phyloP scores from a whole-genome alignment of 2,888 invertebrate genomes.

The Morinoia aosen region DNA sequence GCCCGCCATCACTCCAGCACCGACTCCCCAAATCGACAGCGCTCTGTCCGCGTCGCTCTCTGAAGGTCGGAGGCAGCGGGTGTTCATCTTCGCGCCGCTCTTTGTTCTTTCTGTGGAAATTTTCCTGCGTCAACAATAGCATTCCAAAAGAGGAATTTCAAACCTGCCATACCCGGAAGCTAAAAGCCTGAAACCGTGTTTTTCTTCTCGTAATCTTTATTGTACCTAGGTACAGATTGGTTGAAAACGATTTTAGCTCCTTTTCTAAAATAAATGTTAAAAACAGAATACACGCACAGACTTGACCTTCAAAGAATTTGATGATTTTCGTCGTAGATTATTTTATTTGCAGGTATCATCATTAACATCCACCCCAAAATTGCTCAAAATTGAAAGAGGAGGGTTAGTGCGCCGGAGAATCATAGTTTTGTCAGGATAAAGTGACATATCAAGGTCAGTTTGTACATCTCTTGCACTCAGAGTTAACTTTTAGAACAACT shows the following conservation, averaged over 20 bases:
- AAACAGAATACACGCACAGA: neutral
- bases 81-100: neutral
- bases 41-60: neutral
- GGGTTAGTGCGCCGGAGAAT: neutral
- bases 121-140: neutral
- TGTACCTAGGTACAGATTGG: neutral
- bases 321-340: neutral
- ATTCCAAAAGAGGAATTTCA: slow-evolving; percentile 4
- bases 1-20: neutral
- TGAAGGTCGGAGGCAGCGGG: slow-evolving; percentile 14
- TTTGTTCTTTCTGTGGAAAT: neutral
- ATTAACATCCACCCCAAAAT: neutral
- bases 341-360: neutral
- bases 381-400: neutral
- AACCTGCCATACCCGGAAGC: slow-evolving; percentile 12
- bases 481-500: neutral
- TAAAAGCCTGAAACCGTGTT: neutral
- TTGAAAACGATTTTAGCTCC: neutral
- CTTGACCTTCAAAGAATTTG: neutral
- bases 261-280: neutral
- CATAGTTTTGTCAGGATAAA: neutral
- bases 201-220: neutral
- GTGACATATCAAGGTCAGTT: neutral
- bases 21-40: neutral
- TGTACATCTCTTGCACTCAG: neutral